These are phyloP conservation scores for Muscidifurax raptorellus DNA, from an alignment of 1,140 invertebrate genomes.

Conservation along the genomic window DNA sequence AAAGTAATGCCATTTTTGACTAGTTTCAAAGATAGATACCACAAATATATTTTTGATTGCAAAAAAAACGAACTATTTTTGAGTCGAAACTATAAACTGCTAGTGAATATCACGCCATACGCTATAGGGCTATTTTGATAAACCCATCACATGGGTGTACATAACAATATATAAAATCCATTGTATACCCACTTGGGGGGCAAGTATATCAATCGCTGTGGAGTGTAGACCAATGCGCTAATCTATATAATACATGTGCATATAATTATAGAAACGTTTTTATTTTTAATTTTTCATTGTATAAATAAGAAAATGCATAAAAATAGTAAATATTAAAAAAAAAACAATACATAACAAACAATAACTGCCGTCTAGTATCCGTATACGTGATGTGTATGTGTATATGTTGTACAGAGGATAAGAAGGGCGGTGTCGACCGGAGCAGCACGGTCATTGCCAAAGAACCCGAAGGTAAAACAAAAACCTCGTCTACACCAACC, in stretches of 20 bases:
- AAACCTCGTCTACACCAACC: constrained; percentile 66
- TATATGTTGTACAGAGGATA: constrained; percentile 84
- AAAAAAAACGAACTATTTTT: background rate
- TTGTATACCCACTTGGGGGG: background rate
- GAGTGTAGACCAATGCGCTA: constrained; percentile 3
- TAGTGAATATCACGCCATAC: background rate
- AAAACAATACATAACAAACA: constrained; percentile 3
- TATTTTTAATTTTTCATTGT: constrained; percentile 1
- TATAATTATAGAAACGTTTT: background rate
- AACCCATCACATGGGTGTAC: background rate
- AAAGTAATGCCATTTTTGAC: constrained; percentile 15
- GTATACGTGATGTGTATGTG: constrained; percentile 73
- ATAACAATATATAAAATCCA: background rate
- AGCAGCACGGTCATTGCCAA: constrained; percentile 95
- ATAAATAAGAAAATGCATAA: background rate
- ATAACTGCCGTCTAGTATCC: constrained; percentile 39
- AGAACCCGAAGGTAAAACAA: constrained; percentile 87
- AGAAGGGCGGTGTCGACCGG: constrained; percentile 92
- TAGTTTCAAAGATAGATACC: background rate
- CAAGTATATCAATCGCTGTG: background rate
- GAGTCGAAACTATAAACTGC: background rate
- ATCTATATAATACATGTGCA: constrained; percentile 7
- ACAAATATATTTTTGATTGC: background rate
- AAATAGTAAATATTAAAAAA: background rate
- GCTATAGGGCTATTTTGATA: constrained; percentile 11